phyloP scores from a whole-genome alignment of 2,888 invertebrate genomes.

The Folsomia candida region DNA sequence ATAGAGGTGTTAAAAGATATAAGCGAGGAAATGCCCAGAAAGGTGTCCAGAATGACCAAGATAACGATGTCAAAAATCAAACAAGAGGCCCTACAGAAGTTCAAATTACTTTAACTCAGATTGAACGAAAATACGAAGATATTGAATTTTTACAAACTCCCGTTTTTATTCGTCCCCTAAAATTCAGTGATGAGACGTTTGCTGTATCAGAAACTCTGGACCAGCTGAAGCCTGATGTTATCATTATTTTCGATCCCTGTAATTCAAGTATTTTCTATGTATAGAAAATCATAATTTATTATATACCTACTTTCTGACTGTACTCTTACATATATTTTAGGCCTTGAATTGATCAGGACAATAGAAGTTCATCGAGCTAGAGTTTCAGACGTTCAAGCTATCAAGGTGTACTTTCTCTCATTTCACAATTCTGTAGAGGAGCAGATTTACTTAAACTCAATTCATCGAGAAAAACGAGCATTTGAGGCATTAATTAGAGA shows the following conservation, averaged over 20 bases:
- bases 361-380: constrained; percentile 49
- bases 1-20: constrained; percentile 12
- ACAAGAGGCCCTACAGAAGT: constrained; percentile 32
- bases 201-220: constrained; percentile 40
- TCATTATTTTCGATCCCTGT: constrained; percentile 50
- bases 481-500: constrained; percentile 89
- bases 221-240: constrained; percentile 43
- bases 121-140: constrained; percentile 49
- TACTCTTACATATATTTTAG: constrained; percentile 20
- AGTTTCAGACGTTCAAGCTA: constrained; percentile 52
- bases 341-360: constrained; percentile 46
- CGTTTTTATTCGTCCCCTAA: constrained; percentile 35
- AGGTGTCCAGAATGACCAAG: neutral
- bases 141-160: constrained; percentile 39
- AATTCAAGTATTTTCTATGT: constrained; percentile 12
- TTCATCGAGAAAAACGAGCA: constrained; percentile 88
- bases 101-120: constrained; percentile 51
- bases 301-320: neutral
- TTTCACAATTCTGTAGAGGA: constrained; percentile 94
- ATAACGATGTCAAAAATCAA: constrained; percentile 18
- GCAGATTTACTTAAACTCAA: constrained; percentile 86
- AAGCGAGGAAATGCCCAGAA: constrained; percentile 4
- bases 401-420: constrained; percentile 83
- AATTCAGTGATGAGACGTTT: constrained; percentile 41
- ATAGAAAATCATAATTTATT: neutral